A percentile compares a stretch with the other conserved stretches of the same genome.
Conservation (phyloP, 2,888 invertebrate species). For the Sympetrum striolatum region DNA sequence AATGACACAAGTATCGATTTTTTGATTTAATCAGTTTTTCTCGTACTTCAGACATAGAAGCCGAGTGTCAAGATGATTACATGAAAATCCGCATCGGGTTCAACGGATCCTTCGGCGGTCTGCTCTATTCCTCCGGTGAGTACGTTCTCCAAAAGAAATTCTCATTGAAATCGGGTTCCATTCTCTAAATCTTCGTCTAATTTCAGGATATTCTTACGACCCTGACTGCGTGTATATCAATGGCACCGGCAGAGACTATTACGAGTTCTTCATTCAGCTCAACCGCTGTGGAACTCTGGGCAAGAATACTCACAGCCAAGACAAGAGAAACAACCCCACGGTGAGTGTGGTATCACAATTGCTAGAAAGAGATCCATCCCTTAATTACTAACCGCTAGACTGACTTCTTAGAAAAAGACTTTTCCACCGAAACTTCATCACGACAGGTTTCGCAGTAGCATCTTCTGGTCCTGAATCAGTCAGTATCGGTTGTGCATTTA, state of each 20-base stretch:
- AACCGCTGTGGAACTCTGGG: conserved; percentile 92
- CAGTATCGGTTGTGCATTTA: no score
- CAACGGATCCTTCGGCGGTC: conserved; percentile 87
- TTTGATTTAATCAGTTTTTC: conserved; percentile 39
- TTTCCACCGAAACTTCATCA: no score
- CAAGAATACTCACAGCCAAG: conserved; percentile 85
- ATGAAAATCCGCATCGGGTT: conserved; percentile 94
- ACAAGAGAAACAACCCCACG: conserved; percentile 83
- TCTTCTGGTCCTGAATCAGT: no score
- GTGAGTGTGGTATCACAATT: conserved; percentile 62
- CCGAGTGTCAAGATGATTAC: conserved; percentile 93
- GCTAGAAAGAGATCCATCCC: background rate
- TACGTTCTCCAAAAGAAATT: background rate
- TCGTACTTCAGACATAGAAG: conserved; percentile 81
- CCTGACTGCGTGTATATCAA: conserved; percentile 95
- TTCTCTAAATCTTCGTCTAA: background rate
- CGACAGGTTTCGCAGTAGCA: no score
- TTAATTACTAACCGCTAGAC: background rate
- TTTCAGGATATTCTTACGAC: conserved; percentile 86
- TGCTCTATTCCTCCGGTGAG: conserved; percentile 88
- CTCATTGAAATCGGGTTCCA: background rate
- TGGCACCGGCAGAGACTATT: conserved; percentile 88
- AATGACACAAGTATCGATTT: background rate
- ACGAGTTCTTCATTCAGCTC: conserved; percentile 91
- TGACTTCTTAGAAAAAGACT: no score